Conservation (phyloP, 2,888 invertebrate species). For the Seira sanloemensis region DNA sequence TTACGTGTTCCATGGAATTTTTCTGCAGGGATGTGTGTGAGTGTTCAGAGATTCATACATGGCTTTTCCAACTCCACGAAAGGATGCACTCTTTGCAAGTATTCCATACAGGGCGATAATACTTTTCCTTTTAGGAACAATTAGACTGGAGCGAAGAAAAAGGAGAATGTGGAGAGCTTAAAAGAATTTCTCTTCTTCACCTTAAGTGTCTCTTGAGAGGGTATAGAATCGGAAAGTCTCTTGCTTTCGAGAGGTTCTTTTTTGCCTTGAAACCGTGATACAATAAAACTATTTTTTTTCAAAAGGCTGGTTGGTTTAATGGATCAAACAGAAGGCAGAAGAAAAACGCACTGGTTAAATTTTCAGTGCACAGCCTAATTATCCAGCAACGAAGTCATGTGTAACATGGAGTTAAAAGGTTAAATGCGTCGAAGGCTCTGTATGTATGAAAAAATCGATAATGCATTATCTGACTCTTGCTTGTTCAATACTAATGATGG, state of each 20-base stretch:
- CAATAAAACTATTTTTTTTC: not conserved
- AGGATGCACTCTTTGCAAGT: not conserved
- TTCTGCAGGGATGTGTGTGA: no score
- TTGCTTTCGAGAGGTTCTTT: not conserved
- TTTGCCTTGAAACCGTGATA: not conserved
- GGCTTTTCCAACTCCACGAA: no score
- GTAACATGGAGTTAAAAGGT: no score
- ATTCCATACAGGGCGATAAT: not conserved
- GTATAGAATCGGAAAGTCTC: not conserved
- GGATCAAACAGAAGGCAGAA: not conserved
- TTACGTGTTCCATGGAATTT: not conserved
- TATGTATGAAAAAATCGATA: not conserved
- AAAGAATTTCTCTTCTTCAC: slow-evolving; percentile 15
- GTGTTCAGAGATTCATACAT: not conserved
- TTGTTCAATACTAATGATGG: not conserved
- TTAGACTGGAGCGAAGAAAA: slow-evolving; percentile 22
- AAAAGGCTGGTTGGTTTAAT: not conserved
- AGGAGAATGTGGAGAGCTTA: slow-evolving; percentile 3
- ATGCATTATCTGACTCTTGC: not conserved
- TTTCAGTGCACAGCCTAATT: not conserved
- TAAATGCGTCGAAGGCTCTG: no score
- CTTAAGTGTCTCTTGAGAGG: slow-evolving; percentile 31
- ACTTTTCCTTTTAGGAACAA: slow-evolving; percentile 31
- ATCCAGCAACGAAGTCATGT: no score
- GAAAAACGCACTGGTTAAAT: not conserved